phyloP scores from a whole-genome alignment of 2,797 vertebrate genomes.

The Parambassis ranga region DNA sequence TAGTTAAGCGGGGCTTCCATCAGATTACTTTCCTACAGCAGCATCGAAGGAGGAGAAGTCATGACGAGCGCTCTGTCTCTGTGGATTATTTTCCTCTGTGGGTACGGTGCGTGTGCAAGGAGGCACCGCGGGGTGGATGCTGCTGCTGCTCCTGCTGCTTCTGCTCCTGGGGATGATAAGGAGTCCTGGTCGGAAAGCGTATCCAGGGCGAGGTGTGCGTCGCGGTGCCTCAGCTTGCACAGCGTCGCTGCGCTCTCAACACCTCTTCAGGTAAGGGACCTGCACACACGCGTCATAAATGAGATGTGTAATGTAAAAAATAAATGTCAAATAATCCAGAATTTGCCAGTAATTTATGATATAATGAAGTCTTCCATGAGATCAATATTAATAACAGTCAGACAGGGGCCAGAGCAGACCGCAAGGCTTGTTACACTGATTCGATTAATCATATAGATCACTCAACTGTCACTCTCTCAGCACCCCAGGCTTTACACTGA shows the following conservation, averaged over 20 bases:
- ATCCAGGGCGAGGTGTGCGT: conserved; percentile 84
- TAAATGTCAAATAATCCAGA: neutral
- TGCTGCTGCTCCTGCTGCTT: too few relatives aligned
- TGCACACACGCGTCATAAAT: neutral
- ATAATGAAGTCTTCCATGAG: too few relatives aligned
- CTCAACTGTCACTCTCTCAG: neutral
- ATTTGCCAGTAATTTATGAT: neutral
- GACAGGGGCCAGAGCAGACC: neutral
- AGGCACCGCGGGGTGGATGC: conserved; percentile 77
- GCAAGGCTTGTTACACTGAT: conserved; percentile 40
- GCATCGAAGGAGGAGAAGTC: conserved; percentile 46
- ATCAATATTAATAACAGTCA: too few relatives aligned
- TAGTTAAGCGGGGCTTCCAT: conserved; percentile 8
- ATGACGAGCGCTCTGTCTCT: conserved; percentile 66
- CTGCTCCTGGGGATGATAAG: too few relatives aligned
- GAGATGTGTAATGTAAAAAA: too few relatives aligned
- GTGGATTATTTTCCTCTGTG: conserved; percentile 78
- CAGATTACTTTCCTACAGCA: conserved; percentile 19
- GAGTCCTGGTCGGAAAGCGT: conserved; percentile 69
- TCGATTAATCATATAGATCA: conserved; percentile 8
- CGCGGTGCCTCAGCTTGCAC: conserved; percentile 90
- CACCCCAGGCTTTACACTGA: conserved; percentile 1
- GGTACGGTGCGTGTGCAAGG: conserved; percentile 54
- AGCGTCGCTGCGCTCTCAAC: conserved; percentile 84
- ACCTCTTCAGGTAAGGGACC: conserved; percentile 79